phyloP scores from a whole-genome alignment of 2,888 invertebrate genomes.

The Pollenia griseotomentosa region DNA sequence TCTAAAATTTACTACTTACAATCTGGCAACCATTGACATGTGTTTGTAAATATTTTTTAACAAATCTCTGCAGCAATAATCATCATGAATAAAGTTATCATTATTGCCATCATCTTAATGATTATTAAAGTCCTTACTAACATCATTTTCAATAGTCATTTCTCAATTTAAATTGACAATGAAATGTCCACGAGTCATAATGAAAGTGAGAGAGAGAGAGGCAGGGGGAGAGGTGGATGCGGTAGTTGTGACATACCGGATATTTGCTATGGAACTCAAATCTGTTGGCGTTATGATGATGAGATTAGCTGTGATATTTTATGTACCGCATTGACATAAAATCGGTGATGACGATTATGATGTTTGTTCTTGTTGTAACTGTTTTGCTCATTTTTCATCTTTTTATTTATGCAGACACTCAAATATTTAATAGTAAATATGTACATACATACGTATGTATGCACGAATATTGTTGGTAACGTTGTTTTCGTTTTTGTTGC shows the following conservation, averaged over 20 bases:
- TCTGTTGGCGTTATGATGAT: slow-evolving; percentile 70
- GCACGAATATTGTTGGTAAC: neutral
- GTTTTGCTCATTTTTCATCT: neutral
- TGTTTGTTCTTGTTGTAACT: slow-evolving; percentile 13
- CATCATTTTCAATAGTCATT: slow-evolving; percentile 32
- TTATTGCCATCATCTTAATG: slow-evolving; percentile 13
- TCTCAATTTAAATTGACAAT: slow-evolving; percentile 54
- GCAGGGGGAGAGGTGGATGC: neutral
- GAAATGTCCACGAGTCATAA: neutral
- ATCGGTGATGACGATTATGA: slow-evolving; percentile 48
- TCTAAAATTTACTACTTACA: no score
- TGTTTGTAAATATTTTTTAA: neutral
- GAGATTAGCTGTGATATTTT: slow-evolving; percentile 64
- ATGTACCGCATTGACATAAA: slow-evolving; percentile 55
- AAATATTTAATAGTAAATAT: no score
- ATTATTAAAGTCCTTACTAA: slow-evolving; percentile 2
- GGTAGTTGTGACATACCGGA: slow-evolving; percentile 11
- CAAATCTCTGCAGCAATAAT: slow-evolving; percentile 15
- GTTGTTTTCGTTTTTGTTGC: neutral
- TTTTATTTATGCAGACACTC: neutral
- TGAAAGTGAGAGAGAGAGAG: no score
- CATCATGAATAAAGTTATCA: neutral
- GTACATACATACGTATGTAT: neutral
- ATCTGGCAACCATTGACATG: no score
- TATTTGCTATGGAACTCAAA: slow-evolving; percentile 70